A percentile compares a stretch with the other conserved stretches of the same genome.
phyloP scores from a whole-genome alignment of 2,797 vertebrate genomes.

The Liasis olivaceus region DNA sequence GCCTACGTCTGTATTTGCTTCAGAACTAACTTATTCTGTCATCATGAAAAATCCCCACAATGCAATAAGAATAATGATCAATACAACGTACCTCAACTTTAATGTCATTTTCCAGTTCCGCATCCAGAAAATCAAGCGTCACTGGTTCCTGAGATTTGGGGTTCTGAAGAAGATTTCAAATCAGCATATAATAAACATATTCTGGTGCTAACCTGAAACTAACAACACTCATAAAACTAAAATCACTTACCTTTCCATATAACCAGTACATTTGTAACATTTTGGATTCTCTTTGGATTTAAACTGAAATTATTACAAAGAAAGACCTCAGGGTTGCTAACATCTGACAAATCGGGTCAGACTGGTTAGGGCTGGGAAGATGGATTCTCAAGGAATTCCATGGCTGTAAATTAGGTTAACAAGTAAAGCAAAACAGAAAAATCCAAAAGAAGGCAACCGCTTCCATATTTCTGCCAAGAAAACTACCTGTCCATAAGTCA shows the following conservation, averaged over 20 bases:
- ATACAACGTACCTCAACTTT: slow-evolving; percentile 90
- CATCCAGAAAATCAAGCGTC: slow-evolving; percentile 95
- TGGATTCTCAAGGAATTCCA: not conserved
- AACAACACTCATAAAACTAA: slow-evolving; percentile 26
- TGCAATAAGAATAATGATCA: not conserved
- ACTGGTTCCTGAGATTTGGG: slow-evolving; percentile 99
- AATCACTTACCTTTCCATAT: slow-evolving; percentile 54
- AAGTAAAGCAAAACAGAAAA: not conserved
- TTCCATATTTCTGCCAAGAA: not conserved
- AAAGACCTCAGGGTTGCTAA: not conserved
- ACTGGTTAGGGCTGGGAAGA: not conserved
- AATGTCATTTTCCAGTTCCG: slow-evolving; percentile 95
- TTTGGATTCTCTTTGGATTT: slow-evolving; percentile 14
- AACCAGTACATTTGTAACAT: slow-evolving; percentile 17
- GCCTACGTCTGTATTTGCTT: not conserved
- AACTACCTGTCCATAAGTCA: not conserved
- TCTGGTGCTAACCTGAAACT: slow-evolving; percentile 30
- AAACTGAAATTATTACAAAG: not conserved
- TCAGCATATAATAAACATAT: slow-evolving; percentile 53
- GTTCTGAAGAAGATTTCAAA: slow-evolving; percentile 80
- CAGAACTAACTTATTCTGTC: not conserved
- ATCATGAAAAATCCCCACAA: accelerated
- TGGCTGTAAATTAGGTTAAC: not conserved
- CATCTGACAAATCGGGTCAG: not conserved
- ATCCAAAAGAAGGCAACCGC: not conserved